phyloP scores from a whole-genome alignment of 2,113 vertebrate genomes.

The Verasper variegatus region DNA sequence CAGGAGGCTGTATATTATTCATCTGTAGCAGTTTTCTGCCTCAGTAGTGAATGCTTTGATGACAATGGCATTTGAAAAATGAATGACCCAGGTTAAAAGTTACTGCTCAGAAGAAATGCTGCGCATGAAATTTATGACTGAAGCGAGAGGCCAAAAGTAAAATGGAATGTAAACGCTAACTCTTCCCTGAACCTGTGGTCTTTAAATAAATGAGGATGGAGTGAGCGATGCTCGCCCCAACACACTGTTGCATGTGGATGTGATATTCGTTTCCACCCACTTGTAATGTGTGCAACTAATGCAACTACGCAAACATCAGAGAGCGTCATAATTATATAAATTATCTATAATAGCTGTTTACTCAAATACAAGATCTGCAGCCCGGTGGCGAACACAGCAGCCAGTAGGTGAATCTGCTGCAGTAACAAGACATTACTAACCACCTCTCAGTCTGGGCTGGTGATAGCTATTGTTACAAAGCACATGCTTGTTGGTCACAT shows the following conservation, averaged over 20 bases:
- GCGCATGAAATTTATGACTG: conserved; percentile 73
- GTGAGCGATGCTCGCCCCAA: conserved; percentile 27
- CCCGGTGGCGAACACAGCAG: too few relatives aligned
- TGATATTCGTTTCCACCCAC: conserved; percentile 61
- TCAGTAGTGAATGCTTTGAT: conserved; percentile 62
- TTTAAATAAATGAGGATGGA: conserved; percentile 69
- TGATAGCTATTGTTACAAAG: background rate
- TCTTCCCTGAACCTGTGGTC: conserved; percentile 60
- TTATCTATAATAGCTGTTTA: conserved; percentile 13
- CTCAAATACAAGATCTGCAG: conserved; percentile 13
- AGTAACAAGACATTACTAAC: background rate
- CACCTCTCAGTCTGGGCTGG: background rate
- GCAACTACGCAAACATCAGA: conserved; percentile 34
- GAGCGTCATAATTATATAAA: conserved; percentile 38
- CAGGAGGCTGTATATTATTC: conserved; percentile 65
- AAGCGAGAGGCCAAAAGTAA: conserved; percentile 67
- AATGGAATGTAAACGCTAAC: conserved; percentile 68
- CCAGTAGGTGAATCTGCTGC: conserved; percentile 16
- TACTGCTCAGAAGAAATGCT: conserved; percentile 65
- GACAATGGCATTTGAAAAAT: conserved; percentile 75
- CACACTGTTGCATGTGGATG: conserved; percentile 59
- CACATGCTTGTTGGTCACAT: conserved; percentile 1
- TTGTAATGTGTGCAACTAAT: conserved; percentile 52
- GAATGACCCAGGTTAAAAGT: conserved; percentile 70
- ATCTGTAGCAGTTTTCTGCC: conserved; percentile 64